Base-by-base conservation (phyloP, 2,888 invertebrate species). In the Tetragonisca angustula region DNA sequence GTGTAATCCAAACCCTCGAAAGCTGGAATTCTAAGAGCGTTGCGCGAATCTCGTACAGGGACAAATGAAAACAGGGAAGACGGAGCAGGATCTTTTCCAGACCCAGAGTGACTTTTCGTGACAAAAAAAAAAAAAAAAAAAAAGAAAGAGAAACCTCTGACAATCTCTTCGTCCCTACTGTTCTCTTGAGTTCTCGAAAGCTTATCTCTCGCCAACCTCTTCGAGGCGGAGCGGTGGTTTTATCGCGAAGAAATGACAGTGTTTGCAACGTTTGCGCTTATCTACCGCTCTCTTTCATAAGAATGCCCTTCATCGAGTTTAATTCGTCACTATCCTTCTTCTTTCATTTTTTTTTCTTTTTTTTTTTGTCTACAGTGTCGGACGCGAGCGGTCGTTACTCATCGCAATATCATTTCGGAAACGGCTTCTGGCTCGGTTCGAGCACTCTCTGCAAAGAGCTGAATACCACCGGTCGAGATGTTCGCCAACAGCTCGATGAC, bases 371-470 rank as follows among this genome's bases (percentile, higher is more conserved):
- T 95, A 43, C 95, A 98, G 97, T 97, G 94, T 97, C 96, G 91
- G 98, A 98, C 93, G 96, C 97, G 0, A 97, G 97, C 13, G 97
- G 97, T 64, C 96, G 97, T 88, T 98, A 98, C 95, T 96, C 96
- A 21, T 96, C 97, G 17, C 97, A 97, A 92, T 96, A 97, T 90
- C 95, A 97, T 90, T 97, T 97, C 91, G 97, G 97, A 27, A 97
- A 97, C 93, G 97, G 97, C 93, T 97, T 96, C 94, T 98, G 97
- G 97, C 94, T 97, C 91, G 98, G 98, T 5, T 97, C 97, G 70
- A 95, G 96, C 87, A 95, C 95, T 70, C 96, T 97, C 62, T 98
- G 98, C 92, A 92, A 86, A 49, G 97, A 97, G 92, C 95, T 97
- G 88, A 96, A 97, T 84, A 95, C 95, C 87, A 93, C 94, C 24